Percentiles rank a stretch among this genome's conserved stretches.
Conservation (phyloP, 2,797 vertebrate species). For the Hippocampus kuda region DNA sequence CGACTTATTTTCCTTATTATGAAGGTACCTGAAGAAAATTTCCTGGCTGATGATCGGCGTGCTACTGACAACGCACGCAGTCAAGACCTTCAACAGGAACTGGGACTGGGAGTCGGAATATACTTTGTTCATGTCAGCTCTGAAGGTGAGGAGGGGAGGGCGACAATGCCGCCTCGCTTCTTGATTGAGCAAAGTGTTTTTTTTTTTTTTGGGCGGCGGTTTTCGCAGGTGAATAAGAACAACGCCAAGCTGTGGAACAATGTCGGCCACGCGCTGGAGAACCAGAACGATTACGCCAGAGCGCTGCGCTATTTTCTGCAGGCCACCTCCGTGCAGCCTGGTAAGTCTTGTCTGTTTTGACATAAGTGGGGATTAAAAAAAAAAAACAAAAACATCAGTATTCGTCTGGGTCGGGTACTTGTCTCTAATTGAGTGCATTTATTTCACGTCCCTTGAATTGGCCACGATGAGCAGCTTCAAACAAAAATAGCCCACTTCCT, state of each 20-base stretch:
- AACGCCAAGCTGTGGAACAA: conserved; percentile 99
- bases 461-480: background rate
- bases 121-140: conserved; percentile 90
- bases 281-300: conserved; percentile 86
- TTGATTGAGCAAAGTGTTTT: background rate
- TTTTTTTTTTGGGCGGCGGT: conserved; percentile 4
- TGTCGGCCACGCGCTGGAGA: conserved; percentile 93
- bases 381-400: background rate
- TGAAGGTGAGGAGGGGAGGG: conserved; percentile 73
- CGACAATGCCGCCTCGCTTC: background rate
- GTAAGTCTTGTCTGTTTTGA: conserved; percentile 55
- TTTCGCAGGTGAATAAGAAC: conserved; percentile 89
- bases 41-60: conserved; percentile 82
- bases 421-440: background rate
- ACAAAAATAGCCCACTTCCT: background rate
- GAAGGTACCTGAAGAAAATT: conserved; percentile 78
- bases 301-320: conserved; percentile 90
- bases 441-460: background rate
- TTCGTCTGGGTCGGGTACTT: background rate
- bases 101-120: conserved; percentile 99
- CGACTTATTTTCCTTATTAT: conserved; percentile 12
- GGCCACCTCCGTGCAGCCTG: conserved; percentile 92
- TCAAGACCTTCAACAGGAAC: conserved; percentile 93
- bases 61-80: conserved; percentile 79
- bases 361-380: background rate